Conservation (phyloP, 2,797 vertebrate genomes). For the Tolypeutes matacus region DNA sequence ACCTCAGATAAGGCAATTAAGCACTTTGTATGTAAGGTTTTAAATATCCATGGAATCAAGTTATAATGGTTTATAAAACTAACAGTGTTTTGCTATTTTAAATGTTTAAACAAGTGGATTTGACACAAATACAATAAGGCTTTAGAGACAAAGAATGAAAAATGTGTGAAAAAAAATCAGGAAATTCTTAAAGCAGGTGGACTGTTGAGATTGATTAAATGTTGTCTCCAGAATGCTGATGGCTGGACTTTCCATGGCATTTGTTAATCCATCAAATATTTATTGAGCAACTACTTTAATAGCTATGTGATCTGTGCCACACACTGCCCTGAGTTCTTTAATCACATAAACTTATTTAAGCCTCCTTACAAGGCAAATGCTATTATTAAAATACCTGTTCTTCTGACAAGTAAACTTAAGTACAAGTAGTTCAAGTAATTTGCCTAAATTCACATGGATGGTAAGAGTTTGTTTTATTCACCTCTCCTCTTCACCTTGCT, state of each 20-base stretch:
- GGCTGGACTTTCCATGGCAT: neutral
- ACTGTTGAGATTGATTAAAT: slow-evolving; percentile 69
- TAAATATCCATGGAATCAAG: slow-evolving; percentile 55
- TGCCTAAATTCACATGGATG: neutral
- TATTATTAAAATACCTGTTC: slow-evolving; percentile 67
- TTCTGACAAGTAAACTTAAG: slow-evolving; percentile 46
- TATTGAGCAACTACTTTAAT: slow-evolving; percentile 70
- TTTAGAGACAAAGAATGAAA: slow-evolving; percentile 57
- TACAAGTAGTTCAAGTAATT: slow-evolving; percentile 34
- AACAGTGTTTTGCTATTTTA: slow-evolving; percentile 61
- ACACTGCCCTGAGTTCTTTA: slow-evolving; percentile 20
- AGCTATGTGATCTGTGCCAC: slow-evolving; percentile 60
- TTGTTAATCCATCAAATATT: slow-evolving; percentile 66
- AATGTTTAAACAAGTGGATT: slow-evolving; percentile 58
- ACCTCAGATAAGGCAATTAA: slow-evolving; percentile 16
- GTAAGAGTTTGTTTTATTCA: too few relatives aligned
- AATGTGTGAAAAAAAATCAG: slow-evolving; percentile 45
- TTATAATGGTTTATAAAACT: slow-evolving; percentile 60
- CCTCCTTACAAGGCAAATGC: slow-evolving; percentile 57
- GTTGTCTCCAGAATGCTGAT: slow-evolving; percentile 55
- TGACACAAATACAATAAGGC: slow-evolving; percentile 79
- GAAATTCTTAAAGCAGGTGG: slow-evolving; percentile 35
- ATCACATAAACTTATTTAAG: slow-evolving; percentile 69
- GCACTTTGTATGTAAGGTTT: slow-evolving; percentile 6
- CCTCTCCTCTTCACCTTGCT: too few relatives aligned